Conservation (phyloP, 92 coral and sea anemone genomes). For the Micromussa lordhowensis region DNA sequence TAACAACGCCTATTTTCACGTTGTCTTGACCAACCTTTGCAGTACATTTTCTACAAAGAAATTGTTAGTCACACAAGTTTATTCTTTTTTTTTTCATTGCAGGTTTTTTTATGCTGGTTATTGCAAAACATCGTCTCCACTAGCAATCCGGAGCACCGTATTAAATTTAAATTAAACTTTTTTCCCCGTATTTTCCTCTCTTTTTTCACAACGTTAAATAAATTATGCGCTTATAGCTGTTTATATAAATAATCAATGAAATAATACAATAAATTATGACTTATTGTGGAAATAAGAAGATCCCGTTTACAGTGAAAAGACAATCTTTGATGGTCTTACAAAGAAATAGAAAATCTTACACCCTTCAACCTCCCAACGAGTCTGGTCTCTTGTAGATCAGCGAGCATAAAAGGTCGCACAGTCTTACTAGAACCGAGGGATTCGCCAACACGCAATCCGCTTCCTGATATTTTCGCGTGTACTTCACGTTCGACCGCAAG, state of each 20-base stretch:
- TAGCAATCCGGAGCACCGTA: neutral
- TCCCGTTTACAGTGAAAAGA: neutral
- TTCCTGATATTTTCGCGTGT: too few species aligned
- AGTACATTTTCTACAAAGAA: neutral
- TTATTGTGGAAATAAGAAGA: neutral
- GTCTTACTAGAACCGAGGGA: neutral
- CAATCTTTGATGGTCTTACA: neutral
- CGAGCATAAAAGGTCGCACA: too few species aligned
- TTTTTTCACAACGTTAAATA: neutral
- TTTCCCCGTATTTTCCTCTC: neutral
- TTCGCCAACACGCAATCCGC: too few species aligned
- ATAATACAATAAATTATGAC: neutral
- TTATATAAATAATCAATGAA: neutral
- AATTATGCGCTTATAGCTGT: neutral
- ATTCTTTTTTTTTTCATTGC: neutral
- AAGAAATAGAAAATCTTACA: too few species aligned
- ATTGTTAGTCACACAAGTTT: neutral
- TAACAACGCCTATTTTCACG: too few species aligned
- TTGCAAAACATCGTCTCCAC: neutral
- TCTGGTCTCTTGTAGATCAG: neutral
- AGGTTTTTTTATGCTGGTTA: neutral
- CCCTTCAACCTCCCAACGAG: neutral
- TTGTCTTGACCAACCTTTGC: too few species aligned
- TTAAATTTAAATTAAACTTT: neutral
- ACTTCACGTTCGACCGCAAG: too few species aligned